Evolutionary conservation across 2,113 vertebrate species (phyloP), one percentile per base, ranked within the genome.

Genomic region (Coryphaenoides rupestris): DNA sequence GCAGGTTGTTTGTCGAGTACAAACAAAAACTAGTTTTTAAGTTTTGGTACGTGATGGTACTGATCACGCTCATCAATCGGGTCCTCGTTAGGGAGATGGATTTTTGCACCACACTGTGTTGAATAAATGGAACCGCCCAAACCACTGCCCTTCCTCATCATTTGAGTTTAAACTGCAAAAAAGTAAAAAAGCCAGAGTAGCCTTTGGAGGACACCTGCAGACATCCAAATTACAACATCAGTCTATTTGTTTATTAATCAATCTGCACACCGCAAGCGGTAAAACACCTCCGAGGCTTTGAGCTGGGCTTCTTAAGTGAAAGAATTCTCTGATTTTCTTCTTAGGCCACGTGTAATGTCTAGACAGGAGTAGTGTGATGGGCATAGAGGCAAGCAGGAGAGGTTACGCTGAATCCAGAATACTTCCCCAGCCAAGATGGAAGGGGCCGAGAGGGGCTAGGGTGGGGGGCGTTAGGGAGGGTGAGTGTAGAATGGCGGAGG

Each of bases 11-110:
- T n/a, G 40, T 15, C 58, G 54, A 57, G 24, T 45, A 24, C 23
- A 49, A 65, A 72, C 60, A 69, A 21, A 55, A 19, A 22, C 19
- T 28, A 59, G n/a, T n/a, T n/a, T n/a, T n/a, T n/a, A 68, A 66
- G 49, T 21, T 69, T 19, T 57, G 21, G 24, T n/a, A 52, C 64
- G 53, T 71, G 65, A 73, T 47, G 63, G 22, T 72, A 64, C 74
- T 74, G 50, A 67, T 21, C 2, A 53, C 22, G 26, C 66, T 49
- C 66, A 72, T 74, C 49, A 68, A 73, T 68, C 71, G 26, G 65
- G 33, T n/a, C 57, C 58, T 72, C 60, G 74, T 74, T 76, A 68
- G 63, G 28, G 46, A 68, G 63, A 81, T 61, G 58, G 59, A 65
- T 63, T 56, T 76, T 60, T 60, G 73, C 4, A 62, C 33, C 33